phyloP scores from a whole-genome alignment of 2,797 vertebrate genomes.

The Rhodeus uyekii region DNA sequence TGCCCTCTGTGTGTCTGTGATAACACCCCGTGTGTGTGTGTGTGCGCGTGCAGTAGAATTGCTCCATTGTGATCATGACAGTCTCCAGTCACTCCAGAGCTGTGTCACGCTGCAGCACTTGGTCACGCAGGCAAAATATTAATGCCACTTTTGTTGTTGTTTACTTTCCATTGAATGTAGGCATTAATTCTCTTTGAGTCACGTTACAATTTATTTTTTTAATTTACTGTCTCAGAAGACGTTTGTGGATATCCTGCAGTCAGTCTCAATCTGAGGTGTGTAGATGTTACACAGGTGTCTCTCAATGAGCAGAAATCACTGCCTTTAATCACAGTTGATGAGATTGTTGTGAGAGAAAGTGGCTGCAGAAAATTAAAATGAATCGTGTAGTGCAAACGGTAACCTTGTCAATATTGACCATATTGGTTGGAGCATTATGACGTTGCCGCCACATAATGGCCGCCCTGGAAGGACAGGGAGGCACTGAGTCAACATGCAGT shows the following conservation, averaged over 20 bases:
- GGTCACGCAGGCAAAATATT: not conserved
- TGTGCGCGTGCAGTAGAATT: not conserved
- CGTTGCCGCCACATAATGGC: slow-evolving; percentile 52
- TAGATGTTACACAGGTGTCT: not conserved
- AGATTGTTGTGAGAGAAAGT: not conserved
- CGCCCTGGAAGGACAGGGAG: slow-evolving; percentile 22
- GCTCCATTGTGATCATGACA: slow-evolving; percentile 9
- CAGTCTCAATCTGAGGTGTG: not conserved
- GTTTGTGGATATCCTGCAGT: not conserved
- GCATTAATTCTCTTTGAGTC: not conserved
- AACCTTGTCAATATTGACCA: slow-evolving; percentile 74
- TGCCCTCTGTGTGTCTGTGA: not conserved
- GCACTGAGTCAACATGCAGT: slow-evolving; percentile 35
- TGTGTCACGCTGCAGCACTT: not conserved
- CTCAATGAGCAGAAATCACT: not conserved
- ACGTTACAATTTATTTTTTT: no score
- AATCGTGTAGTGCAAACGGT: slow-evolving; percentile 62
- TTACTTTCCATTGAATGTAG: not conserved
- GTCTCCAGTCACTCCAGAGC: not conserved
- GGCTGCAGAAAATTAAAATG: slow-evolving; percentile 59
- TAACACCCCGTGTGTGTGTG: not conserved
- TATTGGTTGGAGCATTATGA: slow-evolving; percentile 55
- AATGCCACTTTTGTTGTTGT: slow-evolving; percentile 35
- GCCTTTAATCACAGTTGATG: not conserved
- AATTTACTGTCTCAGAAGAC: not conserved